Percentiles rank a stretch among this genome's conserved stretches.
Evolutionary conservation across 2,113 vertebrate species (phyloP).

Genomic region (Orcinus orca): DNA sequence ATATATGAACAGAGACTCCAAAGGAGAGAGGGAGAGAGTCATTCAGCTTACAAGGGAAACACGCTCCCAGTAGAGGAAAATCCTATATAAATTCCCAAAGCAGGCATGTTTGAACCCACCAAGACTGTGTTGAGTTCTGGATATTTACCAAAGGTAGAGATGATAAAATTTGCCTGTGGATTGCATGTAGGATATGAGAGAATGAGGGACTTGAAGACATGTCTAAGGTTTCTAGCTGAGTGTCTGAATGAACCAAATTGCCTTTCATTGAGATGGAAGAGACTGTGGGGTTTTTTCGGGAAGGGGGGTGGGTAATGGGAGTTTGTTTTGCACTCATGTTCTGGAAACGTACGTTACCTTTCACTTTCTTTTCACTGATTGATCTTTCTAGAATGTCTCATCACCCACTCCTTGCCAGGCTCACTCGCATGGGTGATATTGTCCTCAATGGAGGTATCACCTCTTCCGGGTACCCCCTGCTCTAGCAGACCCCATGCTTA

Average conservation of each 20-base stretch:
- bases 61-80: neutral
- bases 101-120: neutral
- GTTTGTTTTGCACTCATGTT: neutral
- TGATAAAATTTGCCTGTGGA: neutral
- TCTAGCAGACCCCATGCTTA: neutral
- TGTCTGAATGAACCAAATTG: neutral
- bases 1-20: neutral
- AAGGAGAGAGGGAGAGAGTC: neutral
- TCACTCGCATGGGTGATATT: neutral
- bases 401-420: neutral
- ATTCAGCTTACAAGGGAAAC: neutral
- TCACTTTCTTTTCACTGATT: neutral
- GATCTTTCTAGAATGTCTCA: neutral
- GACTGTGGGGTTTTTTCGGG: neutral
- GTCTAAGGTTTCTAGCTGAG: neutral
- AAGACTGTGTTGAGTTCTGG: neutral
- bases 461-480: neutral
- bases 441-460: neutral
- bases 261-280: neutral
- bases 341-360: neutral
- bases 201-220: neutral
- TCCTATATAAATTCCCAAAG: neutral
- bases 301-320: rapidly evolving
- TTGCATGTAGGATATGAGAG: neutral
- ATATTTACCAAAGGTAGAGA: neutral